Evolutionary conservation across 2,113 vertebrate genomes (phyloP).

Genomic region (Nicator chloris): DNA sequence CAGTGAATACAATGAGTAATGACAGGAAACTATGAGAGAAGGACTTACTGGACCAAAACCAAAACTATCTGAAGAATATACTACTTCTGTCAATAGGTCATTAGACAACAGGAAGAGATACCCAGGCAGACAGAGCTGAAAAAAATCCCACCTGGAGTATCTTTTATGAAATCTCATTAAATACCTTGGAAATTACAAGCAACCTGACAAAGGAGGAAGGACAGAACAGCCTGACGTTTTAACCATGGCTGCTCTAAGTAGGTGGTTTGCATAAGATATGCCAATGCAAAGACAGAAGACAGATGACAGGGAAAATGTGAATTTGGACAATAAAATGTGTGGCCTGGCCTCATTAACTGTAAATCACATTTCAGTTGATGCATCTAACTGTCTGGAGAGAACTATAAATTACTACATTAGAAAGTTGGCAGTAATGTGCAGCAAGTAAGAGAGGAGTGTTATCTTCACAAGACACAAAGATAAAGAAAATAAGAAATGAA

Average conservation of each 20-base stretch:
- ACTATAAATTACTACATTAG: not conserved
- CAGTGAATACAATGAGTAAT: not conserved
- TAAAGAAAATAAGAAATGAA: not conserved
- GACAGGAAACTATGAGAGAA: conserved; percentile 3
- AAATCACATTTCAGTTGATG: not conserved
- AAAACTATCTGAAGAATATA: conserved; percentile 6
- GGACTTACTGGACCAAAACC: conserved; percentile 11
- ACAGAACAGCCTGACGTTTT: not conserved
- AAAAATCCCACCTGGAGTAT: not conserved
- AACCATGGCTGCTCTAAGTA: not conserved
- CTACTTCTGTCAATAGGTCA: not conserved
- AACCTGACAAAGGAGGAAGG: not conserved
- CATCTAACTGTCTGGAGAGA: not conserved
- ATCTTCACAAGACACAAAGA: not conserved
- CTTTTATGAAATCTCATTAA: not conserved
- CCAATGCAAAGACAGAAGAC: not conserved
- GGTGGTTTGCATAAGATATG: not conserved
- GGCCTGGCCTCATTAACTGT: conserved; percentile 1
- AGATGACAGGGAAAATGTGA: not conserved
- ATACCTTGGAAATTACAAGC: not conserved
- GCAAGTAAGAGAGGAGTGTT: not conserved
- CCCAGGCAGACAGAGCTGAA: not conserved
- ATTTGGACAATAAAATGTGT: not conserved
- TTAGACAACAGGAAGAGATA: not conserved
- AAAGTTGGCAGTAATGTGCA: not conserved